Evolutionary conservation across 2,888 invertebrate species (phyloP), one percentile per base, ranked within the genome.

Genomic region (Lepidocyrtoides sp.): DNA sequence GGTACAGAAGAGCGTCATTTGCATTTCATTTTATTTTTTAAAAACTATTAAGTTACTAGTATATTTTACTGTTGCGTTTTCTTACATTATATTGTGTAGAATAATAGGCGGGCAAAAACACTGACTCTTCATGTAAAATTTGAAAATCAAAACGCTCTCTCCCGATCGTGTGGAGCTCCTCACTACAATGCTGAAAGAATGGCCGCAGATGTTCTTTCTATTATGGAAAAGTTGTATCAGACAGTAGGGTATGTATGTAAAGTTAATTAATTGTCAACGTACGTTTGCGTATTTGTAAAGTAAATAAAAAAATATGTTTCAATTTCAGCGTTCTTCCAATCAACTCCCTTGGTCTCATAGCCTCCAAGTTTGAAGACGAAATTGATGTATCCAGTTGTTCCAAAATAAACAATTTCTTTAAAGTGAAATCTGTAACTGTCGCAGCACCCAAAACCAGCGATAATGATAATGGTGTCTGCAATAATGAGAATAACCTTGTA

Each of bases 91-190:
- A 17, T 44, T 72, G 36, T 12, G 12, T 41, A 98, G 96, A 98
- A 98, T 94, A 97, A 97, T 94, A 96, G 99, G 81, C 96, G 96
- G 44, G 98, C 98, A 0, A 97, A 97, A 95, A 96, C 97, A 94
- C 96, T 99, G 96, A 97, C 97, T 0, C 96, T 98, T 0, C 97
- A 97, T 95, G 97, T 97, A 94, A 95, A 96, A 0, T 96, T 96
- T 77, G 96, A 96, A 94, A 95, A 96, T 81, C 95, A 96, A 14
- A 95, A 94, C 8, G 95, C 96, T 89, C 95, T 96, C 0, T 96
- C 93, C 8, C 83, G 93, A 75, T 82, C 92, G 10, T 93, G 93
- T 91, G 95, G 95, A 86, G 95, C 95, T 93, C 96, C 95, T 94
- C 96, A 95, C 1, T 98, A 96, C 94, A 97, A 97, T 94, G 96